These are phyloP conservation scores for Aplysia californica DNA, from an alignment of 1,140 invertebrate genomes.

Conservation along the genomic window DNA sequence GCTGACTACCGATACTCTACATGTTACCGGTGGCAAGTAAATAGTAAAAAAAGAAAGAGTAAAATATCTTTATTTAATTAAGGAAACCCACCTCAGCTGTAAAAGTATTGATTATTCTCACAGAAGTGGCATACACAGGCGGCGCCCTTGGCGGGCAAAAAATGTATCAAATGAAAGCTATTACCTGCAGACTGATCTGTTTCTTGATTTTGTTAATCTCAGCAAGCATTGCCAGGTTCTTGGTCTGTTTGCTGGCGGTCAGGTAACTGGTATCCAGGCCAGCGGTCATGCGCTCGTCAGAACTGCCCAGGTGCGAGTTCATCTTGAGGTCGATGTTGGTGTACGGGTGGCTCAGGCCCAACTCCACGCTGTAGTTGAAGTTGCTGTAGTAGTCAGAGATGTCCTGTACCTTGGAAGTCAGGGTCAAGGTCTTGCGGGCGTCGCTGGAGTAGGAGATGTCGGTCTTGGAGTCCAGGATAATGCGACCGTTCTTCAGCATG, in stretches of 20 bases:
- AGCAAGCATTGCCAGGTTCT: constrained; percentile 17
- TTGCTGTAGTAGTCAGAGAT: constrained; percentile 4
- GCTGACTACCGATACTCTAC: no score
- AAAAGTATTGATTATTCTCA: no score
- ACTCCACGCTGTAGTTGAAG: constrained; percentile 22
- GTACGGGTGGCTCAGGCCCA: constrained; percentile 4
- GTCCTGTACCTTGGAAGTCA: constrained; percentile 56
- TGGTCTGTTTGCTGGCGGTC: constrained; percentile 8
- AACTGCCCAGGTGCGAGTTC: constrained; percentile 5
- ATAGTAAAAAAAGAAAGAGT: no score
- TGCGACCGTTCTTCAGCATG: constrained; percentile 37
- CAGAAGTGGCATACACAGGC: no score
- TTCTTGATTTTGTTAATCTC: constrained; percentile 23
- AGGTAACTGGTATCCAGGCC: neutral
- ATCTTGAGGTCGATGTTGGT: constrained; percentile 24
- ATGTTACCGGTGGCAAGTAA: no score
- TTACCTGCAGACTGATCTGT: constrained; percentile 18
- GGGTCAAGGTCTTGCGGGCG: constrained; percentile 48
- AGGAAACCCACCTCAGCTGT: no score
- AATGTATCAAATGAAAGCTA: no score
- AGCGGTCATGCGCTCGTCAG: neutral
- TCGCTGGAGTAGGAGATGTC: constrained; percentile 58
- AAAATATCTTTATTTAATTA: no score
- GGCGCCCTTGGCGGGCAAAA: no score
- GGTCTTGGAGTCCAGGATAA: constrained; percentile 50